Evolutionary conservation across 2,888 invertebrate genomes (phyloP), one percentile per base, ranked within the genome.

Genomic region (Agrilus biguttatus): DNA sequence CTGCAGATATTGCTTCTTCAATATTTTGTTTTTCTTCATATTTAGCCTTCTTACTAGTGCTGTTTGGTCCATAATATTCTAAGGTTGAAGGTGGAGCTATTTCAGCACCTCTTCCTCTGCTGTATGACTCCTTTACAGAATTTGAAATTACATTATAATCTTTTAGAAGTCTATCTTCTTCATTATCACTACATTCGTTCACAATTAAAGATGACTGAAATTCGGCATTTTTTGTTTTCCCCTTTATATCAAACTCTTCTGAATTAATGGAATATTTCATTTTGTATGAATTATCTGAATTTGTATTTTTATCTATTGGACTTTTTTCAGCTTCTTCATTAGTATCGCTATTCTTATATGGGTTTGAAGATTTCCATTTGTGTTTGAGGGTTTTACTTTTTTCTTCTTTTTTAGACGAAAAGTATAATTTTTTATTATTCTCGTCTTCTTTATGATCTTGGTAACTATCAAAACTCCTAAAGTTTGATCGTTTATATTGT

Each of bases 11-110:
- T 0, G 74, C 72, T 12, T 68, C 66, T 45, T 69, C 69, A 36
- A 75, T 56, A 39, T 68, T 54, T 8, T 39, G 42, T 41, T 42
- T 14, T 34, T 21, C 21, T 19, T 34, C 33, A 10, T 32, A 23
- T 14, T 32, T 19, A 43, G 64, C 51, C 57, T 10, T 53, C 45
- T 54, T 55, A 50, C 60, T 59, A 39, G 47, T 49, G 10, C 45
- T 45, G 40, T 50, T 55, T 8, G 75, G 73, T 0, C 76, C 76
- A 52, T 74, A 76, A 56, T 81, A 78, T 23, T 81, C 75, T 53
- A 72, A 77, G 2, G 74, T 75, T 0, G 79, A 69, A 2, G 83
- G 83, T 7, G 79, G 79, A 7, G 79, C 73, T 49, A 82, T 71
- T 63, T 78, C 78, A 14, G 63, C 67, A 21, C 73, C 68, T 45